phyloP scores from a whole-genome alignment of 2,797 vertebrate genomes.

The Coreius guichenoti region DNA sequence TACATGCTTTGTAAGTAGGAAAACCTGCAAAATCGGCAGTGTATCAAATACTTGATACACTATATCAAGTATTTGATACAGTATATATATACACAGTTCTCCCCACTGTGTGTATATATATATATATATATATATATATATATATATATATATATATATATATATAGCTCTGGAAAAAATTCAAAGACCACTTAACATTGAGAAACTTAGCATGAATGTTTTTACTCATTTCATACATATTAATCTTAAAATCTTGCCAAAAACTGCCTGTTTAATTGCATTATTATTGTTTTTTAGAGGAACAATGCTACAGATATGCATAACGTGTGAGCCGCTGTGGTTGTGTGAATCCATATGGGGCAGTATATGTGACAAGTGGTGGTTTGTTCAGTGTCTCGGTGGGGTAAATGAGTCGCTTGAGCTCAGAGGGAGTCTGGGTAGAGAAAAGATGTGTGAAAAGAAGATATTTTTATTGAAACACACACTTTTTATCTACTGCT shows the following conservation, averaged over 20 bases:
- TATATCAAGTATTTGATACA: no score
- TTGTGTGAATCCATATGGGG: background rate
- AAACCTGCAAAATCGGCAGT: no score
- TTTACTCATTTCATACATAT: background rate
- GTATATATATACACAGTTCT: no score
- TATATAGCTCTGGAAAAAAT: no score
- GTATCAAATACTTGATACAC: no score
- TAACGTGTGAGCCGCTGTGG: background rate
- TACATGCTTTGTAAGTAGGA: no score
- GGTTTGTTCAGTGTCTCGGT: background rate
- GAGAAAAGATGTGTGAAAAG: background rate
- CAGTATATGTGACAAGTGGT: background rate
- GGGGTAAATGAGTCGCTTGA: background rate
- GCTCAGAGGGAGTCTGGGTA: background rate
- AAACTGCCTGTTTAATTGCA: background rate
- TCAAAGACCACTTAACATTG: no score
- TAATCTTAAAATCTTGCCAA: background rate
- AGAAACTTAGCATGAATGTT: background rate
- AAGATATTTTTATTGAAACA: background rate
- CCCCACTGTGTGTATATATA: no score
- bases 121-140: no score
- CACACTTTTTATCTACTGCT: constrained; percentile 17
- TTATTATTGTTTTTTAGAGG: background rate
- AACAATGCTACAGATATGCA: background rate
- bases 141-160: no score